Percentiles rank a stretch among this genome's conserved stretches.
These are phyloP conservation scores for Loris lydekkerianus DNA, from an alignment of 2,797 vertebrate genomes.

Conservation along the genomic window DNA sequence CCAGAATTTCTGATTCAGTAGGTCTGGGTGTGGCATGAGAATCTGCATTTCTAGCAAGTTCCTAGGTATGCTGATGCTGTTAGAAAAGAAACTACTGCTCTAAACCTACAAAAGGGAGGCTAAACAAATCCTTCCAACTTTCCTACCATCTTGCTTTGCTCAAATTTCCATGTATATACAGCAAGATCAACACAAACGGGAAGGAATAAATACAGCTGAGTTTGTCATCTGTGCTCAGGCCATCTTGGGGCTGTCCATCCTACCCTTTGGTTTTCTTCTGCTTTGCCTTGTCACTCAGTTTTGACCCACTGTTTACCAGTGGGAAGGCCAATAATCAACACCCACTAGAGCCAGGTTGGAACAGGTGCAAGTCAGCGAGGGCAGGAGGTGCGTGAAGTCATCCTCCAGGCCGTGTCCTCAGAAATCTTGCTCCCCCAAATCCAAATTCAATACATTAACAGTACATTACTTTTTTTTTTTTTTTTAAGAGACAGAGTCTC, in stretches of 20 bases:
- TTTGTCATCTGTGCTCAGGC: neutral
- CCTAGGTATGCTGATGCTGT: neutral
- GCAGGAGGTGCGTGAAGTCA: conserved; percentile 37
- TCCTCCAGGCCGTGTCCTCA: conserved; percentile 75
- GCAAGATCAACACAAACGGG: neutral
- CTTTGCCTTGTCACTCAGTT: conserved; percentile 1
- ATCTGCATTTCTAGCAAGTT: neutral
- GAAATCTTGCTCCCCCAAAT: conserved; percentile 69
- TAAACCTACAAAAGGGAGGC: neutral
- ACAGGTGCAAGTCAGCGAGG: neutral
- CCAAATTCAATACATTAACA: conserved; percentile 76
- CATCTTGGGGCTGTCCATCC: neutral
- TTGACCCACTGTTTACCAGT: neutral
- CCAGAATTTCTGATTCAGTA: neutral
- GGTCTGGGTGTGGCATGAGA: neutral
- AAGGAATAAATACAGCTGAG: conserved; percentile 35
- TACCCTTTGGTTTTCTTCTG: neutral
- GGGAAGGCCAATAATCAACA: neutral
- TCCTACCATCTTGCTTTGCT: neutral
- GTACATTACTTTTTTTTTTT: conserved; percentile 75
- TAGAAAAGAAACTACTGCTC: neutral
- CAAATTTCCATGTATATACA: neutral
- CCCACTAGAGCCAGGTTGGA: neutral
- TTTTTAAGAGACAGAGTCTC: too few species aligned
- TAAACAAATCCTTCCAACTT: neutral